A percentile compares a stretch with the other conserved stretches of the same genome.
These are phyloP conservation scores for Cantharis flavilabris DNA, from an alignment of 2,888 invertebrate species.

Conservation along the genomic window DNA sequence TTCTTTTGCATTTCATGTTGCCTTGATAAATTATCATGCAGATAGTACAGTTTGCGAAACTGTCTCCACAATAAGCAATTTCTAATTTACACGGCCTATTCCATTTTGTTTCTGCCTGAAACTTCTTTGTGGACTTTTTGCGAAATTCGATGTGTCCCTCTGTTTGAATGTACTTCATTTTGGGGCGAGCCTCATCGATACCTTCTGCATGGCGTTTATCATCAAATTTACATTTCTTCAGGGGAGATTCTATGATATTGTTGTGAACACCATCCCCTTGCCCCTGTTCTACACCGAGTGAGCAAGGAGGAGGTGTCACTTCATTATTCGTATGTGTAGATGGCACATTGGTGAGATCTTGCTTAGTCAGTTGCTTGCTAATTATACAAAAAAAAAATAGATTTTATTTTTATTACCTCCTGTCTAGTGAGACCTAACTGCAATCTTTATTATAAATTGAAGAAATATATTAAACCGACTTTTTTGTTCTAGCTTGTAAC, in stretches of 20 bases:
- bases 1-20: slow-evolving; percentile 64
- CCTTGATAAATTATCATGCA: slow-evolving; percentile 66
- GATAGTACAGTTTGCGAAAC: slow-evolving; percentile 61
- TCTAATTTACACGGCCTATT: slow-evolving; percentile 66
- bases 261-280: slow-evolving; percentile 44
- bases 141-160: slow-evolving; percentile 49
- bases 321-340: slow-evolving; percentile 4
- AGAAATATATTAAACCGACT: neutral
- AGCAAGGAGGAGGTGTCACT: slow-evolving; percentile 30
- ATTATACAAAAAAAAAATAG: neutral
- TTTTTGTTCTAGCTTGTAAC: neutral
- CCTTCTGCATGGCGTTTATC: slow-evolving; percentile 24
- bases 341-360: neutral
- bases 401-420: too few relatives aligned
- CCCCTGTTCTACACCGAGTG: slow-evolving; percentile 33
- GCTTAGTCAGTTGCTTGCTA: neutral
- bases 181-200: neutral
- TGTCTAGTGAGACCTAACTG: too few relatives aligned
- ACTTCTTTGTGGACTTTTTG: slow-evolving; percentile 47
- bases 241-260: slow-evolving; percentile 43
- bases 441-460: too few relatives aligned
- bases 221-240: slow-evolving; percentile 43
- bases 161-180: slow-evolving; percentile 42
- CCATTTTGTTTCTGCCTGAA: slow-evolving; percentile 61
- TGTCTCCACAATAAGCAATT: slow-evolving; percentile 63